These are phyloP conservation scores for Prunella fulvescens DNA, from an alignment of 2,113 vertebrate genomes.

Conservation along the genomic window DNA sequence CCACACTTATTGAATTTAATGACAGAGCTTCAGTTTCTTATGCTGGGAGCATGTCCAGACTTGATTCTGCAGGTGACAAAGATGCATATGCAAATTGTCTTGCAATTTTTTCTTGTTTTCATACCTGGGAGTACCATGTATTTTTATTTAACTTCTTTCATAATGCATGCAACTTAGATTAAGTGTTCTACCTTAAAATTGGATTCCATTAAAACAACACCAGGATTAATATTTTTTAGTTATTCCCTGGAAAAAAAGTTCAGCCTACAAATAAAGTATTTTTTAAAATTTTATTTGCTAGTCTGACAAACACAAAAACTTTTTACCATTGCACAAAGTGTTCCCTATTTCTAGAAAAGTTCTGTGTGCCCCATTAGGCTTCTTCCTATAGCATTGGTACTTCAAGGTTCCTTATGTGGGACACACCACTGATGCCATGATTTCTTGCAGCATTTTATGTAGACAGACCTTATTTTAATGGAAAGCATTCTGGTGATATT, in stretches of 20 bases:
- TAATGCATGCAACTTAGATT: background rate
- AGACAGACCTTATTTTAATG: background rate
- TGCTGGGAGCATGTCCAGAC: background rate
- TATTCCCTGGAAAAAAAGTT: background rate
- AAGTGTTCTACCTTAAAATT: background rate
- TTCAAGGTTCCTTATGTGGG: background rate
- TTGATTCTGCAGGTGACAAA: background rate
- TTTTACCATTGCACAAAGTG: background rate
- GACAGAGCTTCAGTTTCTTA: background rate
- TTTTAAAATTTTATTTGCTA: background rate
- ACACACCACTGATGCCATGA: background rate
- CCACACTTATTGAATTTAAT: background rate
- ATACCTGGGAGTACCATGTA: background rate
- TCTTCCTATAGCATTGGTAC: background rate
- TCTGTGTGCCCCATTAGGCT: background rate
- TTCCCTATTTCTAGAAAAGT: background rate
- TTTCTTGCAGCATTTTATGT: background rate
- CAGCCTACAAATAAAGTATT: background rate
- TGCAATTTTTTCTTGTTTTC: background rate
- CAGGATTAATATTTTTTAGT: background rate
- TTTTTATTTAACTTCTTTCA: background rate
- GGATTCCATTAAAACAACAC: background rate
- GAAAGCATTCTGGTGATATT: background rate
- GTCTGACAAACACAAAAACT: background rate
- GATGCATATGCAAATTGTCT: background rate